Evolutionary conservation across 2,888 invertebrate species (phyloP), one percentile per base, ranked within the genome.

Genomic region (Andrena fulva): DNA sequence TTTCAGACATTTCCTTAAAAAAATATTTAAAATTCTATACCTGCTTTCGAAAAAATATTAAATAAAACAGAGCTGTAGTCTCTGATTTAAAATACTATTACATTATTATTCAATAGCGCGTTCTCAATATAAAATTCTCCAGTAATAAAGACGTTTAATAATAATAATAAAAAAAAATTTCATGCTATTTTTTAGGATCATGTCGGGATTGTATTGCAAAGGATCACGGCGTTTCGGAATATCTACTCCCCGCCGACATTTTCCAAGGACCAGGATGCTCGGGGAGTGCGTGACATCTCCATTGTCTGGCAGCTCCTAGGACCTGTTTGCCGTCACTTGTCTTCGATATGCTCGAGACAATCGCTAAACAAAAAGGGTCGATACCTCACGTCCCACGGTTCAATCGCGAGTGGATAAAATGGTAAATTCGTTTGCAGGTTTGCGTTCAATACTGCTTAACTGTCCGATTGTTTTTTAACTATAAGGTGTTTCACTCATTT

Each of bases 281-380:
- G 12, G 8, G 48, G 56, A 24, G 31, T 69, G 60, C 69, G 77
- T 74, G 85, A 87, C 87, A 85, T 74, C 76, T 70, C 74, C 54
- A 87, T 87, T 85, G 87, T 87, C 85, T 82, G 54, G 56, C 56
- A 78, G 68, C 72, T 69, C 59, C 64, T 75, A 69, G 62, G 56
- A 52, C 52, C 70, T 71, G 59, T 77, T 80, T 76, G 60, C 33
- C 71, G 56, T 59, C 71, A 76, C 75, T 85, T 82, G 79, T 54
- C 71, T 74, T 82, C 52, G 81, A 79, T 79, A 74, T 56, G 27
- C 2, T 42, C 62, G n/a, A 77, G 69, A 85, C 86, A 85, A 86
- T 86, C 69, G 73, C 31, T 71, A 68, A 80, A 70, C 48, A 67
- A 81, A 83, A 81, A 83, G 81, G 62, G 56, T 20, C 56, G 56